phyloP scores from a whole-genome alignment of 2,113 vertebrate genomes.

The Sitta europaea region DNA sequence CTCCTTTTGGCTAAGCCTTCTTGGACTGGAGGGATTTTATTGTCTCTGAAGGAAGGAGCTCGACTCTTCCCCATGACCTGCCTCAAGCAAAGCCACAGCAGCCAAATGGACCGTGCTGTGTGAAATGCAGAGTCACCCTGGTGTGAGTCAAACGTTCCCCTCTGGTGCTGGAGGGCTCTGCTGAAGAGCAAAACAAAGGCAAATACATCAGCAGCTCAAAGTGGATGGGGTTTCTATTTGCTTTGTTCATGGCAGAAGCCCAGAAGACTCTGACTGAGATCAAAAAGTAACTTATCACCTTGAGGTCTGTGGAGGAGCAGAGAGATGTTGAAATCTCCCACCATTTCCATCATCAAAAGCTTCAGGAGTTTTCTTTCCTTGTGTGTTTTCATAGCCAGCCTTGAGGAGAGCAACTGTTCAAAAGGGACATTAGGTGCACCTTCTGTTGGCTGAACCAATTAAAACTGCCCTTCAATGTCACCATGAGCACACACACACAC shows the following conservation, averaged over 20 bases:
- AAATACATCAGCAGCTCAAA: background rate
- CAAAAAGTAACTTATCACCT: background rate
- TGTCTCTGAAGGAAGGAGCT: background rate
- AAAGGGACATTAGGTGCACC: background rate
- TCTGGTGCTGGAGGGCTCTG: background rate
- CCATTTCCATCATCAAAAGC: background rate
- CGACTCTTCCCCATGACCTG: background rate
- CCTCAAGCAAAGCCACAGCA: background rate
- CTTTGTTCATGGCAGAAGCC: background rate
- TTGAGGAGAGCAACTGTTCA: background rate
- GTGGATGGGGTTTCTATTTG: background rate
- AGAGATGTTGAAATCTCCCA: background rate
- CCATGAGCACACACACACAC: background rate
- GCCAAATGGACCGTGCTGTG: background rate
- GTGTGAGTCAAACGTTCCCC: background rate
- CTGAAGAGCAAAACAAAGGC: background rate
- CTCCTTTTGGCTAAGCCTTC: background rate
- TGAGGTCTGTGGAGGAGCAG: background rate
- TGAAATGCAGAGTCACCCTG: background rate
- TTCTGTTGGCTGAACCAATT: background rate
- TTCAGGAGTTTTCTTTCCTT: background rate
- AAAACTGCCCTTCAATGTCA: background rate
- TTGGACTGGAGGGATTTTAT: background rate
- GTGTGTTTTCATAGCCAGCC: background rate
- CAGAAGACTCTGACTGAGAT: background rate